Conservation (phyloP, 2,888 invertebrate genomes). For the Erpobdella octoculata region DNA sequence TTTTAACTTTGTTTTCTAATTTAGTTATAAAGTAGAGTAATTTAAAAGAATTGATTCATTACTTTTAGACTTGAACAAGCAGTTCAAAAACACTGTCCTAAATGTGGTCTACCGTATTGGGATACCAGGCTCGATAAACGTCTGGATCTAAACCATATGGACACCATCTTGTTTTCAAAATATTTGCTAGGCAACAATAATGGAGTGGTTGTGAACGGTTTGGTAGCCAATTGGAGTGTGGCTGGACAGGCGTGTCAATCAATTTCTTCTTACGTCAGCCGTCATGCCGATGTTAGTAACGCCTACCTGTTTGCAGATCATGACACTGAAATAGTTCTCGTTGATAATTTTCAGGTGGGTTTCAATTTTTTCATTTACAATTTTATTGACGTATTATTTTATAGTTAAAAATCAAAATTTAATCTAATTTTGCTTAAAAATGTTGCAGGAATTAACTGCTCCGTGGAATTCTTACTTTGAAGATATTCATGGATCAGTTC, state of each 20-base stretch:
- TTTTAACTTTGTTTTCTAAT: too few species aligned
- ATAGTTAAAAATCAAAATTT: not conserved
- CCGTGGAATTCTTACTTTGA: constrained; percentile 40
- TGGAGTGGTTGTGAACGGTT: constrained; percentile 45
- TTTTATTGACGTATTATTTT: not conserved
- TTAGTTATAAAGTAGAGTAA: not conserved
- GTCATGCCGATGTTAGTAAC: not conserved
- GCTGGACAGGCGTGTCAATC: not conserved
- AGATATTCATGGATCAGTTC: constrained; percentile 41
- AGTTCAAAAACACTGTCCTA: not conserved
- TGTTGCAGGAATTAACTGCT: constrained; percentile 11
- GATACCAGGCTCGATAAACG: constrained; percentile 13
- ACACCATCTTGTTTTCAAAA: constrained; percentile 44
- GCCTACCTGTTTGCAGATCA: constrained; percentile 15
- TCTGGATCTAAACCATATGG: not conserved
- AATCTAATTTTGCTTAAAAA: not conserved
- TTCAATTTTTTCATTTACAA: not conserved
- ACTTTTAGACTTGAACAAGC: constrained; percentile 10
- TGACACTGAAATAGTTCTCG: not conserved
- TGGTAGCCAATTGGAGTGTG: constrained; percentile 44
- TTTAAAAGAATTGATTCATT: not conserved
- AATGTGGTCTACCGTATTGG: constrained; percentile 18
- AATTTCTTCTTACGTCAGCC: not conserved
- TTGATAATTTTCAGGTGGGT: not conserved
- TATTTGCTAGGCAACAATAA: constrained; percentile 46